Percentiles rank a stretch among this genome's conserved stretches.
Evolutionary conservation across 1,140 invertebrate species (phyloP).

Genomic region (Dendroctonus valens): DNA sequence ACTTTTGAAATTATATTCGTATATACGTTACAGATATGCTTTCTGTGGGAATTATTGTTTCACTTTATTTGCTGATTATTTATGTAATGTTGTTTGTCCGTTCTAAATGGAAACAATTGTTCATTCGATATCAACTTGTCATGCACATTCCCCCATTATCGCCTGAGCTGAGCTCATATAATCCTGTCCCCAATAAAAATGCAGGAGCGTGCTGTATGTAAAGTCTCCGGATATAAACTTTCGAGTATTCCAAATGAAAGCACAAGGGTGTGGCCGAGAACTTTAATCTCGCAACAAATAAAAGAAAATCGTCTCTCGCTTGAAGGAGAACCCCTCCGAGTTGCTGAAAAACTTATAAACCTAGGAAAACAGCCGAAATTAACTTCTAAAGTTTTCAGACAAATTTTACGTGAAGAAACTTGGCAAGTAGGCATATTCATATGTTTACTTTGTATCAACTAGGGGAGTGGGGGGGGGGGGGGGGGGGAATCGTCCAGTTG

Average conservation of each 20-base stretch:
- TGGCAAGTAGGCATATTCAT: constrained; percentile 14
- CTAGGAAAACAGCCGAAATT: constrained; percentile 19
- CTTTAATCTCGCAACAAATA: constrained; percentile 25
- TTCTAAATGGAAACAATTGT: not conserved
- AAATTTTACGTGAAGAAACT: constrained; percentile 18
- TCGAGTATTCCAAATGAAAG: constrained; percentile 2
- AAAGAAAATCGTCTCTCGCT: constrained; percentile 14
- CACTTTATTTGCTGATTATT: too few relatives aligned
- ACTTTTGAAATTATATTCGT: too few relatives aligned
- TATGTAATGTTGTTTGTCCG: too few relatives aligned
- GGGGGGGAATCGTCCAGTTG: too few relatives aligned
- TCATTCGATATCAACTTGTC: not conserved
- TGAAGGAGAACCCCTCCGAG: constrained; percentile 4
- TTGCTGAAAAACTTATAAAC: constrained; percentile 26
- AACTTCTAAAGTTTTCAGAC: constrained; percentile 29
- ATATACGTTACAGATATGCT: too few relatives aligned
- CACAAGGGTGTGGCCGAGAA: constrained; percentile 15
- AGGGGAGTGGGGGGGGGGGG: too few relatives aligned
- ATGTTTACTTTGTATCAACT: constrained; percentile 13
- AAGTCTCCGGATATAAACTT: constrained; percentile 22
- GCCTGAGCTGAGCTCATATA: not conserved
- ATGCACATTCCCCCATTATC: constrained; percentile 1
- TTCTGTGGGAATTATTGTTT: too few relatives aligned
- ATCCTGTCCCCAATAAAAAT: constrained; percentile 12
- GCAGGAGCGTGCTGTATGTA: not conserved